Base-by-base conservation (phyloP, 2,888 invertebrate genomes). In the Plebejus melissa region DNA sequence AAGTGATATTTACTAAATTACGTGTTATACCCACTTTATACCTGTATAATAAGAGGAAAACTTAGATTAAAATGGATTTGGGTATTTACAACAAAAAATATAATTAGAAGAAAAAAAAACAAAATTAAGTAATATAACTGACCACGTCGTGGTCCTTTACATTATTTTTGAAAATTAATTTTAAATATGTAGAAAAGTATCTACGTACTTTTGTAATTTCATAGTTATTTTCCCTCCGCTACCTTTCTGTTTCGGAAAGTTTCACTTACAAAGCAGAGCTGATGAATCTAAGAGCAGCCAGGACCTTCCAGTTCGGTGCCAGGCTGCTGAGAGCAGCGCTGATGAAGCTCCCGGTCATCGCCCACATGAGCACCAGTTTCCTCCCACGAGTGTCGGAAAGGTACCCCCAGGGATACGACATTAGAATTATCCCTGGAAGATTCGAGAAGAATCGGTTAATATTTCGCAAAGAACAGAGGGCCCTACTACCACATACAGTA, bases 381-480 rank as follows among this genome's bases (percentile, higher is more conserved):
- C 93, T 80, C 0, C 93, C 93, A 0, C 86, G 82, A 0, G 91
- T 92, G 77, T 93, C 92, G 0, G 92, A 88, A 75, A 91, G 79
- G 80, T 90, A 91, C 74, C 92, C 92, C 92, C 92, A 93, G 0
- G 90, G 86, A 77, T 91, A 91, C 0, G 91, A 90, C 89, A 90
- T 90, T 7, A 90, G 82, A 77, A 91, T 90, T 71, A 90, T 87
- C 78, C 90, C 90, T 90, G 83, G 2, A 83, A 82, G n/a, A 11
- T 50, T 54, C 13, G 65, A 57, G 50, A 72, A 57, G 16, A 60
- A 58, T 58, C 7, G n/a, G 58, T 58, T 58, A 22, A 58, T 57
- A 16, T 5, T 4, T 4, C 54, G 38, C 38, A 38, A 22, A 22
- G 22, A 22, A 22, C 22, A 22, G 22, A 22, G 22, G 0, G 22